These are phyloP conservation scores for Leptatherina wallacei DNA, from an alignment of 2,797 vertebrate species.

Conservation along the genomic window DNA sequence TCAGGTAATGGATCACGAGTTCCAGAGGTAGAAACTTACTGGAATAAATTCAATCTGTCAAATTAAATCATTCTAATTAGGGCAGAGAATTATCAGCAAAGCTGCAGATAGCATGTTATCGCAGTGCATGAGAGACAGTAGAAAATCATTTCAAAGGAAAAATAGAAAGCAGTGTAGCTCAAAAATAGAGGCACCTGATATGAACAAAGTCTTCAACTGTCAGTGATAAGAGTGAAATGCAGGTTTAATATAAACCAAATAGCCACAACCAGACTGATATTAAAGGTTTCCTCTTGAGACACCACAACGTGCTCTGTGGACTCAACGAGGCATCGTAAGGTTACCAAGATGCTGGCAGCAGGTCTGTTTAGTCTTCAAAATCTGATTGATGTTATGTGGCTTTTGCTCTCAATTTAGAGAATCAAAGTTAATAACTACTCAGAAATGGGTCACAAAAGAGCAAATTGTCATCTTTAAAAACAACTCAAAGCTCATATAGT, in stretches of 20 bases:
- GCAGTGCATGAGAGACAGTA: background rate
- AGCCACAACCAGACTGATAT: background rate
- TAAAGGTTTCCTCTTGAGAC: background rate
- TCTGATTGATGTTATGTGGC: background rate
- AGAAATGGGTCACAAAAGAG: background rate
- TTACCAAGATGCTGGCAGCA: background rate
- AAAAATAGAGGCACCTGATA: background rate
- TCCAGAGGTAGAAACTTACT: slow-evolving; percentile 25
- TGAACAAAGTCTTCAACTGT: slow-evolving; percentile 5
- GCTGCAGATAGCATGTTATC: slow-evolving; percentile 50
- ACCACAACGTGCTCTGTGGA: background rate
- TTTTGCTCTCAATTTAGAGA: background rate
- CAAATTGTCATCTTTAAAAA: background rate
- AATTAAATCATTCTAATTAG: slow-evolving; percentile 55
- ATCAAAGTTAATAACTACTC: background rate
- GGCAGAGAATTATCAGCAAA: slow-evolving; percentile 34
- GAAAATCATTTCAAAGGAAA: background rate
- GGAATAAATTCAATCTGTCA: slow-evolving; percentile 34
- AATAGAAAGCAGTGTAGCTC: slow-evolving; percentile 4
- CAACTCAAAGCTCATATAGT: too few species aligned
- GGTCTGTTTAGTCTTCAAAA: background rate
- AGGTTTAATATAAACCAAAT: background rate
- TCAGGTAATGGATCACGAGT: slow-evolving; percentile 51
- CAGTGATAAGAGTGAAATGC: background rate
- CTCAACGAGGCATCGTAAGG: background rate